These are phyloP conservation scores for Thamnophis elegans DNA, from an alignment of 2,797 vertebrate species.

Conservation along the genomic window DNA sequence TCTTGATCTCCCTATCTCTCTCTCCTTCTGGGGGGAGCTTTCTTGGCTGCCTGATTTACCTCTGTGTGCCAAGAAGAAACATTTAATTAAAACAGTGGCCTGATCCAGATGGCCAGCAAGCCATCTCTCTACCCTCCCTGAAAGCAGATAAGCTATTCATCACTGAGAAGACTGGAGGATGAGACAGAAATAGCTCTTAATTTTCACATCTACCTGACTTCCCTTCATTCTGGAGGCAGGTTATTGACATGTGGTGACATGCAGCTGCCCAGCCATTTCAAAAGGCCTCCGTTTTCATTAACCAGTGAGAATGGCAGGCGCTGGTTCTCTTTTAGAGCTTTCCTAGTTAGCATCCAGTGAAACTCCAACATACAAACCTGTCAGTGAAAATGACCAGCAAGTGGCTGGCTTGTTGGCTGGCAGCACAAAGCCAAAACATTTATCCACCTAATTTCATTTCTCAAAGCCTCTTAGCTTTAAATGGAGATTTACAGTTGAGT, in stretches of 20 bases:
- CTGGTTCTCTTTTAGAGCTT: constrained; percentile 36
- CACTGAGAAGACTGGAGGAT: background rate
- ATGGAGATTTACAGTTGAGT: constrained; percentile 43
- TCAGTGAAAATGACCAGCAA: constrained; percentile 40
- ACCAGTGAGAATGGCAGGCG: constrained; percentile 4
- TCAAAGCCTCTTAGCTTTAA: constrained; percentile 6
- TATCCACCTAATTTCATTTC: constrained; percentile 46
- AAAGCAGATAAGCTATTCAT: background rate
- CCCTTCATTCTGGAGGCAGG: background rate
- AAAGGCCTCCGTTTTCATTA: constrained; percentile 35
- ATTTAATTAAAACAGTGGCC: background rate
- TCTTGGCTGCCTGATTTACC: background rate
- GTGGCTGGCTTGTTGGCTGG: constrained; percentile 46
- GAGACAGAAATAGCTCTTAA: background rate
- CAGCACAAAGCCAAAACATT: constrained; percentile 47
- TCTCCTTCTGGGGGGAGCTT: background rate
- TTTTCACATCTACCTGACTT: constrained; percentile 9
- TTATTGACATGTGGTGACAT: constrained; percentile 15
- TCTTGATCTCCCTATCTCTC: background rate
- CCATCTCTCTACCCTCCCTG: background rate
- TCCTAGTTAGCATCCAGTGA: constrained; percentile 27
- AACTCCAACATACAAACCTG: constrained; percentile 31
- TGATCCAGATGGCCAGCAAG: background rate
- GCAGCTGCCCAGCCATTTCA: constrained; percentile 45
- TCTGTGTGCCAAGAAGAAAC: too few relatives aligned